A percentile compares a stretch with the other conserved stretches of the same genome.
Conservation (phyloP, 2,797 vertebrate species). For the Pampus argenteus region DNA sequence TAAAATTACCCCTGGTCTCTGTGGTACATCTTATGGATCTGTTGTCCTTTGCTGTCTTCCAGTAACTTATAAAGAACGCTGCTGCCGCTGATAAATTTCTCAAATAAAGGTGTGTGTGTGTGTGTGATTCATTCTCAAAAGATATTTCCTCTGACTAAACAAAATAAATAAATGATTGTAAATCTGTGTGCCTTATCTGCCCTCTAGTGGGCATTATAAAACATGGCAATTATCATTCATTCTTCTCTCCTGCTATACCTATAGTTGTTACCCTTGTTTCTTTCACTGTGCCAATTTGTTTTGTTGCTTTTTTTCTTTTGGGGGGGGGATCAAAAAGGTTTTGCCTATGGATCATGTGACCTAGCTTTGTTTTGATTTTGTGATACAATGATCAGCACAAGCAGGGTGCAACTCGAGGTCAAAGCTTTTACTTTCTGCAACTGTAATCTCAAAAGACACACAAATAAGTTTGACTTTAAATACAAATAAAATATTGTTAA, state of each 20-base stretch:
- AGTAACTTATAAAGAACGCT: neutral
- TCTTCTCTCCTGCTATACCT: neutral
- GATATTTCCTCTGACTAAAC: no score
- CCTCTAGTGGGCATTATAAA: slow-evolving; percentile 12
- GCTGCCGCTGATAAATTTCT: no score
- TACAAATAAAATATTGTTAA: neutral
- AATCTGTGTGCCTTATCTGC: neutral
- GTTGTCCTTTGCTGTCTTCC: neutral
- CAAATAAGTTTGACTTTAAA: neutral
- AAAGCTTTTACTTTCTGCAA: neutral
- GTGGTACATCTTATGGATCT: neutral
- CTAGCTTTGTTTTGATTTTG: neutral
- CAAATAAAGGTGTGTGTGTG: neutral
- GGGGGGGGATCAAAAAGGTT: neutral
- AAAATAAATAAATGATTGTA: neutral
- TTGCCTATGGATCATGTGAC: neutral
- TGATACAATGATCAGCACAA: slow-evolving; percentile 11
- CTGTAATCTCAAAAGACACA: neutral
- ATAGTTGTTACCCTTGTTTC: neutral
- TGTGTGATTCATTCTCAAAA: no score
- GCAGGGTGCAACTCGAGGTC: neutral
- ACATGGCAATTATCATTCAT: neutral
- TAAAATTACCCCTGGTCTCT: neutral
- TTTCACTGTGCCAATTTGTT: neutral
- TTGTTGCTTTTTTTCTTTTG: no score